Evolutionary conservation across 2,113 vertebrate species (phyloP).

Genomic region (Promerops cafer): DNA sequence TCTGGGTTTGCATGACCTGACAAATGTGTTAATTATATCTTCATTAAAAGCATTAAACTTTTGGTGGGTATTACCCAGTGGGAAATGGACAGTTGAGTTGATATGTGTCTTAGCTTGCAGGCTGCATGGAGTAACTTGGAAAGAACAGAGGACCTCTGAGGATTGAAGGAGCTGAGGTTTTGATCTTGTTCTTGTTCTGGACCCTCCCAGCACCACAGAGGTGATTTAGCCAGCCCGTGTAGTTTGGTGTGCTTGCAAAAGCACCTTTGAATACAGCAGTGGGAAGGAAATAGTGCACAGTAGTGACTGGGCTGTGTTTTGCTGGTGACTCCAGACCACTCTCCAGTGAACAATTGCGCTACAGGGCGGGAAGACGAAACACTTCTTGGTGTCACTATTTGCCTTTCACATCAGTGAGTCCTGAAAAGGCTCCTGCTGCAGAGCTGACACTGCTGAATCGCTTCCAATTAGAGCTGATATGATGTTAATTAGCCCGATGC

Average conservation of each 20-base stretch:
- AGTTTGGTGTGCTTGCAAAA: not conserved
- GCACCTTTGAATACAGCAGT: not conserved
- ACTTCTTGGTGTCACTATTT: slow-evolving; percentile 16
- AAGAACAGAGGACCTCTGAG: not conserved
- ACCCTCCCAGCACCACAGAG: too few species aligned
- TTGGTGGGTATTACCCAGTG: not conserved
- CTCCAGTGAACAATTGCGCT: not conserved
- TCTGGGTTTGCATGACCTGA: not conserved
- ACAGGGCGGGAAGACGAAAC: not conserved
- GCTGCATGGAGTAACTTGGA: not conserved
- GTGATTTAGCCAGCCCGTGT: not conserved
- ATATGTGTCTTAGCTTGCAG: not conserved
- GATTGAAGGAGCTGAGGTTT: not conserved
- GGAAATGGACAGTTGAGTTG: not conserved
- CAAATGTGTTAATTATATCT: not conserved
- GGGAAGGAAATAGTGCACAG: not conserved
- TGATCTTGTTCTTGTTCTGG: not conserved
- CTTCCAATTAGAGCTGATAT: slow-evolving; percentile 55
- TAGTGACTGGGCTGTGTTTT: not conserved
- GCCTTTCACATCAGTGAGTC: slow-evolving; percentile 26
- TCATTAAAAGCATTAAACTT: not conserved
- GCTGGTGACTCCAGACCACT: not conserved
- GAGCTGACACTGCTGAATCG: slow-evolving; percentile 19
- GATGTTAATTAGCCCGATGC: slow-evolving; percentile 59
- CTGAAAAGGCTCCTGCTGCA: not conserved